Conservation (phyloP, 1,140 invertebrate species). For the Diorhabda carinulata region DNA sequence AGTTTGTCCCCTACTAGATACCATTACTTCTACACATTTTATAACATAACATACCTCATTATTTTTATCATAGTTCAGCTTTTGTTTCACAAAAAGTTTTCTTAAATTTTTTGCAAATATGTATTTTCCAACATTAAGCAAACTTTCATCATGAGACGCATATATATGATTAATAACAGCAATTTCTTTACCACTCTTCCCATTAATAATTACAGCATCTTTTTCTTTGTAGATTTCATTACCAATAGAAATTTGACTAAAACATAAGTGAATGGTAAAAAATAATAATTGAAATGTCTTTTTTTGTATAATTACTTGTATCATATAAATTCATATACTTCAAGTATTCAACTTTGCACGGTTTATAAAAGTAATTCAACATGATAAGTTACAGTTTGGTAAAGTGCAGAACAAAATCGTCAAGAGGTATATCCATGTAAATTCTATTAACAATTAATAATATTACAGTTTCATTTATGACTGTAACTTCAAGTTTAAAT, state of each 20-base stretch:
- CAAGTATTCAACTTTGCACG: too few relatives aligned
- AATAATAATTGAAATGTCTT: too few relatives aligned
- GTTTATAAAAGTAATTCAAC: too few relatives aligned
- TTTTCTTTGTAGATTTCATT: background rate
- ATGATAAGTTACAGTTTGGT: too few relatives aligned
- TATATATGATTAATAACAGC: background rate
- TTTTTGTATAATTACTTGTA: too few relatives aligned
- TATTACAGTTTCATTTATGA: too few relatives aligned
- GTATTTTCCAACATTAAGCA: conserved; percentile 8
- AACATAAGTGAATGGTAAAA: background rate
- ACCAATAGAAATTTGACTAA: background rate
- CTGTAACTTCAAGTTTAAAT: too few relatives aligned
- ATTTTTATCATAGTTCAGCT: background rate
- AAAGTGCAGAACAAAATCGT: too few relatives aligned
- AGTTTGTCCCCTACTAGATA: background rate
- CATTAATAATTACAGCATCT: background rate
- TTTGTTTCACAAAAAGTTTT: background rate
- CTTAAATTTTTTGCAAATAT: conserved; percentile 11
- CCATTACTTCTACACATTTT: background rate
- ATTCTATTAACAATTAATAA: too few relatives aligned
- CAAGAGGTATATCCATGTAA: too few relatives aligned
- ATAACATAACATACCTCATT: conserved; percentile 8
- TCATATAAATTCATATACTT: too few relatives aligned
- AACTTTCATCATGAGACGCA: background rate
- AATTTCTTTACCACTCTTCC: background rate